Evolutionary conservation across 2,797 vertebrate genomes (phyloP).

Genomic region (Paratrypauchen microcephalus): DNA sequence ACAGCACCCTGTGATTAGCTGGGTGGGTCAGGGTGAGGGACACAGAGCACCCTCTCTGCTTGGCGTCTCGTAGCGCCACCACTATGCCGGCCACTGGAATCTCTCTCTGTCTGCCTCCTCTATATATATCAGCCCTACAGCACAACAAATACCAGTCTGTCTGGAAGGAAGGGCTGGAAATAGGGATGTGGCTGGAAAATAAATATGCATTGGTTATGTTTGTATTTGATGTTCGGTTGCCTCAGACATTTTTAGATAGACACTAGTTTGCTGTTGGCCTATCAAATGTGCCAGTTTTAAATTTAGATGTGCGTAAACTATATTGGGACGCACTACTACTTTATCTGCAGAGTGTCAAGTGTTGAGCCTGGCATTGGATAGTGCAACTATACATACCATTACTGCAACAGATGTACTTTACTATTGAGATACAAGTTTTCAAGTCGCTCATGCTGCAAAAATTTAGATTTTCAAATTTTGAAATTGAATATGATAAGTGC

Average conservation of each 20-base stretch:
- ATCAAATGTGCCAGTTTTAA: constrained; percentile 42
- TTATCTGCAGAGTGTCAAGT: constrained; percentile 41
- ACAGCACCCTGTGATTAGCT: constrained; percentile 78
- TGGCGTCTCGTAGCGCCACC: constrained; percentile 60
- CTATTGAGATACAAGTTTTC: background rate
- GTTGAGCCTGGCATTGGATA: background rate
- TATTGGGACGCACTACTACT: constrained; percentile 47
- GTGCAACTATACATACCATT: background rate
- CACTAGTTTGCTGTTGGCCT: constrained; percentile 50
- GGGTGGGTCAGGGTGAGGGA: constrained; percentile 70
- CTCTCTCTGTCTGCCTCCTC: constrained; percentile 72
- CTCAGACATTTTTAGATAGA: constrained; percentile 60
- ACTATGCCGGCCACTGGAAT: constrained; percentile 72
- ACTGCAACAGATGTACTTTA: background rate
- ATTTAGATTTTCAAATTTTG: background rate
- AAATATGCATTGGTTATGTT: constrained; percentile 66
- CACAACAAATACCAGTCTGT: constrained; percentile 79
- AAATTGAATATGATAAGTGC: background rate
- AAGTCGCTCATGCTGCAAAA: background rate
- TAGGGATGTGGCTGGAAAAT: constrained; percentile 73
- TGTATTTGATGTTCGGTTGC: constrained; percentile 70
- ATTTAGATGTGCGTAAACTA: constrained; percentile 55
- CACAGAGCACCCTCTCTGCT: constrained; percentile 68
- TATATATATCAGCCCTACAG: constrained; percentile 74
- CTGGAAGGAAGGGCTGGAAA: constrained; percentile 69